Evolutionary conservation across 2,113 vertebrate species (phyloP), one percentile per base, ranked within the genome.

Genomic region (Boulengeromyrus knoepffleri): DNA sequence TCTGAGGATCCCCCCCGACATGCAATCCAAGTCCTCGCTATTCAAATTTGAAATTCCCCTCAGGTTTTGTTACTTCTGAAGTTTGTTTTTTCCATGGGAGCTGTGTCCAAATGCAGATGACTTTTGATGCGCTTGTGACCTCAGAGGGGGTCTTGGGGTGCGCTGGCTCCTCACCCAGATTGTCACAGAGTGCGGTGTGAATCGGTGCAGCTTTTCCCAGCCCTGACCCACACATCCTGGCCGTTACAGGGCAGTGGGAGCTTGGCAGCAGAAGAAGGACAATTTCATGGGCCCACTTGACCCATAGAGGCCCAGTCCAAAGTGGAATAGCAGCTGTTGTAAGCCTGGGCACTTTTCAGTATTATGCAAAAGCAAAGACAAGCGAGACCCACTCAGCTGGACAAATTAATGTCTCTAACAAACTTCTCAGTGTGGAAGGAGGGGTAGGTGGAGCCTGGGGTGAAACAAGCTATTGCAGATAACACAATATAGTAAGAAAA

Each of bases 401-500:
- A 42, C 74, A 80, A 80, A 17, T 80, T 19, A 39, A 80, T 80
- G 15, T 80, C 36, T 42, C 74, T 77, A 77, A 80, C 31, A 80
- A 80, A 80, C 74, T 80, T 42, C 17, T 80, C 74, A 80, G 74
- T 80, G 74, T 80, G 15, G 70, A 66, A 66, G n/a, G 24, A 27
- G 58, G n/a, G 62, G n/a, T 31, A 31, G 27, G n/a, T 62, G 27
- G n/a, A 70, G n/a, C 70, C 88, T 42, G 46, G 70, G 91, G 89
- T 85, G 36, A 47, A 45, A 49, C 42, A 93, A 85, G 89, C 80
- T 93, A 91, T 87, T 92, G 92, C 94, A 93, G 92, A 93, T 94
- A 95, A 97, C 95, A 93, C 95, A 95, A 96, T 96, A 97, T 95
- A 91, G 95, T 94, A 94, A 95, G 95, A 97, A 94, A 96, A 97